Percentiles rank a stretch among this genome's conserved stretches.
These are phyloP conservation scores for Sphenodon punctatus DNA, from an alignment of 2,797 vertebrate species.

Conservation along the genomic window DNA sequence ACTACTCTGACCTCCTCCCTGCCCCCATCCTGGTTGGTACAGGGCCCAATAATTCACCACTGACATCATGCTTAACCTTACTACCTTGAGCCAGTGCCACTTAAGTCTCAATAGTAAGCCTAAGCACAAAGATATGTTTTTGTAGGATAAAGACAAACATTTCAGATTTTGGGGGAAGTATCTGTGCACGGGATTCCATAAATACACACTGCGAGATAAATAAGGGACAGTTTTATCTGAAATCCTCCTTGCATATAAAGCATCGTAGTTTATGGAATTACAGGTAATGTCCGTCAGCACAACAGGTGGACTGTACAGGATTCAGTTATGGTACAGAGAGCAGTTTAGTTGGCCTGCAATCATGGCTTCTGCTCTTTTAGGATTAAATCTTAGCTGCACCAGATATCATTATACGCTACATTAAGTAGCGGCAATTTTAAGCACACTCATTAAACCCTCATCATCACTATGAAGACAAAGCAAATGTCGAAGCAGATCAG, in stretches of 20 bases:
- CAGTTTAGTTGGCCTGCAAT: accelerated
- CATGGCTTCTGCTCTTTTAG: accelerated
- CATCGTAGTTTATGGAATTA: accelerated
- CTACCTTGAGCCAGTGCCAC: too few relatives aligned
- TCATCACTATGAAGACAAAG: not conserved
- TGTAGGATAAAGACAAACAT: too few relatives aligned
- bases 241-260: accelerated
- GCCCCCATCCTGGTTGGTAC: too few relatives aligned
- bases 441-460: not conserved
- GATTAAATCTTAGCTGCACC: accelerated
- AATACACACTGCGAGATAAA: not conserved
- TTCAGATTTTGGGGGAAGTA: too few relatives aligned
- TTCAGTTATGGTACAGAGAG: not conserved
- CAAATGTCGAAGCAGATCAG: not conserved
- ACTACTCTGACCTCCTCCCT: too few relatives aligned
- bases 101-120: too few relatives aligned
- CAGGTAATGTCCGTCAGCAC: not conserved
- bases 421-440: not conserved
- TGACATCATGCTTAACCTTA: too few relatives aligned
- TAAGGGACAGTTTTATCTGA: accelerated
- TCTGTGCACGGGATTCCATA: accelerated
- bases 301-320: not conserved
- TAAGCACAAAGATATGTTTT: too few relatives aligned
- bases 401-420: not conserved
- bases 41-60: too few relatives aligned